Base-by-base conservation (phyloP, 2,888 invertebrate species). In the Scaptomyza flava region DNA sequence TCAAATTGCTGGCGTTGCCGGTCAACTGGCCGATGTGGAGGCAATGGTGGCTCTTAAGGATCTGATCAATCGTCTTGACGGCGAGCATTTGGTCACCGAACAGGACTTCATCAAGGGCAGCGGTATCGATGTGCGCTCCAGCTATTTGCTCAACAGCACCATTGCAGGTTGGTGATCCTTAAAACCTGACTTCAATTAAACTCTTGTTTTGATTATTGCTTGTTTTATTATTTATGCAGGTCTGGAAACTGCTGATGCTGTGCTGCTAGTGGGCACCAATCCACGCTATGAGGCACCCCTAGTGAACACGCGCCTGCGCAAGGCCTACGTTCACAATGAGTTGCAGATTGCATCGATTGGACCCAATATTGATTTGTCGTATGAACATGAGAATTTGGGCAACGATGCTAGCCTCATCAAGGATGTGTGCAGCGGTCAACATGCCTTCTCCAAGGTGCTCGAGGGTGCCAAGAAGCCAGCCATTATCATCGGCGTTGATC, bases 231-330 rank as follows among this genome's bases (percentile, higher is more conserved):
- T 11, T 8, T 36, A 6, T 43, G 7, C 17, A 95, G 96, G 95
- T 47, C 94, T 99, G 31, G 99, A 99, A 92, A 96, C 98, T 66
- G 96, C 99, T 0, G 99, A 99, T 92, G 94, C 96, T 61, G 94
- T 99, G 20, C 93, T 99, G 0, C 93, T 99, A 54, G 95, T 99
- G 82, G 99, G 99, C 59, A 98, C 98, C 1, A 99, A 99, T 93
- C 97, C 98, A 0, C 95, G 99, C 54, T 98, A 96, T 91, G 99
- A 99, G 93, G 99, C 99, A 42, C 99, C 99, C 1, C 93, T 99
- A 33, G 93, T 99, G 65, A 99, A 99, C 92, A 96, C 99, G 0
- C 95, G 99, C 84, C 95, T 99, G 73, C 95, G 99, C 66, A 99
- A 99, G 92, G 95, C 96, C 65, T 99, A 96, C 93, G 93, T 99